Conservation (phyloP, 2,113 vertebrate species). For the Physeter macrocephalus region DNA sequence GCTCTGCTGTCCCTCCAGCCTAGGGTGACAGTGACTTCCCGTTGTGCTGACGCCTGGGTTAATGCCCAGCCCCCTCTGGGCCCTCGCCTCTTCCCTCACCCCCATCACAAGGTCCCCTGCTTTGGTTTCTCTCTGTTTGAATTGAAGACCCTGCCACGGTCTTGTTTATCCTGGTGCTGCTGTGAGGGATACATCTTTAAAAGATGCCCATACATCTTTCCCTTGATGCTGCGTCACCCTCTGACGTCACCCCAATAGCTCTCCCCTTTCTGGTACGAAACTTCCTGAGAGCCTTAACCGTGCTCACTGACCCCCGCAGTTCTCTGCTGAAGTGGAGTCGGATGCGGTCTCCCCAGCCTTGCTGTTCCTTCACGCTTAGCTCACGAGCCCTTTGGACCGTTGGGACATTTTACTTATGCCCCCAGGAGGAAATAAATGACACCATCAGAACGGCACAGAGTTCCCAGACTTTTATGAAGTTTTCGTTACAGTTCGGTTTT, state of each 20-base stretch:
- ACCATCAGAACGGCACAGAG: too few species aligned
- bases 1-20: not conserved
- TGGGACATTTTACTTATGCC: not conserved
- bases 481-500: not conserved
- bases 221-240: too few species aligned
- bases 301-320: fast-evolving
- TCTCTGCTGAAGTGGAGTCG: not conserved
- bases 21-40: not conserved
- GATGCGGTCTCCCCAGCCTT: fast-evolving
- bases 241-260: fast-evolving
- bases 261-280: not conserved
- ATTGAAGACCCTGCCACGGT: not conserved
- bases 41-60: too few species aligned
- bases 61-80: too few species aligned
- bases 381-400: fast-evolving
- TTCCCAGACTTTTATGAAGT: not conserved
- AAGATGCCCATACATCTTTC: not conserved
- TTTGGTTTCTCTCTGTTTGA: not conserved
- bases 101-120: not conserved
- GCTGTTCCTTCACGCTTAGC: not conserved
- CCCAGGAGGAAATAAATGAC: too few species aligned
- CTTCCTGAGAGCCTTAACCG: not conserved
- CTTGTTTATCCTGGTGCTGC: not conserved
- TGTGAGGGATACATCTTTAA: not conserved
- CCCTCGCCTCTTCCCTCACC: not conserved